Base-by-base conservation (phyloP, 2,797 vertebrate genomes). In the Pipistrellus kuhlii region DNA sequence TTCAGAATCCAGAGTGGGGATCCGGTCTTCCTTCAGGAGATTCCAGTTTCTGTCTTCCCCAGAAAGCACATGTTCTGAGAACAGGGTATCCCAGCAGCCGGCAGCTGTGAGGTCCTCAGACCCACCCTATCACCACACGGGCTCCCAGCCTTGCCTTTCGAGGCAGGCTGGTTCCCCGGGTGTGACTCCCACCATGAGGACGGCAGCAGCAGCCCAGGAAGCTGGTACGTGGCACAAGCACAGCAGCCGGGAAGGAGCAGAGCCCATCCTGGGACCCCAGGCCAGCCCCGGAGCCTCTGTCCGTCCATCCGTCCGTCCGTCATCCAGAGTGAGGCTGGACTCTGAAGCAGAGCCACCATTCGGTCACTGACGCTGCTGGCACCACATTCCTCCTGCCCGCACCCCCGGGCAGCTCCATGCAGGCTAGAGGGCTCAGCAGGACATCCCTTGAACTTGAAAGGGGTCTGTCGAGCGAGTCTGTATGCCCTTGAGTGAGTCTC, bases 91-190 rank as follows among this genome's bases (percentile, higher is more conserved):
- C n/a, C 5, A 20, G 44, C 17, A 57, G 13, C 32, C 32, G 4
- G 6, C 0, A 32, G 3, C 15, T 18, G 4, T 1, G 2, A 59
- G 41, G 10, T 48, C 30, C 75, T 20, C 0, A 27, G 59, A 14
- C 7, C n/a, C 44, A 53, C 13, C 2, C 46, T 27, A 1, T 38
- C 14, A 4, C 1, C 5, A 0, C 4, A 2, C 0, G 0, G 20
- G 51, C 44, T 86, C 46, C 21, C 8, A 11, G 84, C 41, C 51
- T 46, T 2, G 0, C 18, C 20, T 55, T 23, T 8, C 18, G 1
- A 69, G 35, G n/a, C 75, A n/a, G 44, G 18, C 8, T 2, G 15
- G 0, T 25, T 12, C n/a, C 48, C 14, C 2, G 12, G 17, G 13
- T 55, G 0, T 7, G 59, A 66, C 13, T 62, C n/a, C 38, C 53